Evolutionary conservation across 2,797 vertebrate species (phyloP).

Genomic region (Chromis chromis): DNA sequence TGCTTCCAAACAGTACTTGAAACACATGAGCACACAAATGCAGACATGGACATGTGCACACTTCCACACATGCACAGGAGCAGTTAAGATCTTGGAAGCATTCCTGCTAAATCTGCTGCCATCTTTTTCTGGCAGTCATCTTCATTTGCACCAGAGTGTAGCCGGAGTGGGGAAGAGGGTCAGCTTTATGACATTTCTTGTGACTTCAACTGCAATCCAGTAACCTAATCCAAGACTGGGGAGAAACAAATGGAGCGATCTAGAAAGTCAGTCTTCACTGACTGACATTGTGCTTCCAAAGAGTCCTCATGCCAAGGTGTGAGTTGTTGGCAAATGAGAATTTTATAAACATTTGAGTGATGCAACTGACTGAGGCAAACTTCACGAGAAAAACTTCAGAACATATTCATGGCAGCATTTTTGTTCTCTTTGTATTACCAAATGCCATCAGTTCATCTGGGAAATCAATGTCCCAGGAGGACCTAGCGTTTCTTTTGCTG

Average conservation of each 20-base stretch:
- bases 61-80: constrained; percentile 44
- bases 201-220: constrained; percentile 43
- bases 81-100: constrained; percentile 76
- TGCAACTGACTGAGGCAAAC: constrained; percentile 7
- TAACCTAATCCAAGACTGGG: constrained; percentile 22
- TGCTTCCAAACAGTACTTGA: constrained; percentile 66
- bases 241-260: constrained; percentile 19
- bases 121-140: constrained; percentile 70
- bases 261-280: constrained; percentile 13
- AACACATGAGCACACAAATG: constrained; percentile 42
- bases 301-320: not conserved
- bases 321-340: constrained; percentile 14
- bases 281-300: constrained; percentile 1
- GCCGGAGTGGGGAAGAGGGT: constrained; percentile 12
- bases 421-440: constrained; percentile 37
- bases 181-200: constrained; percentile 42
- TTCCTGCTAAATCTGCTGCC: constrained; percentile 73
- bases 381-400: constrained; percentile 13
- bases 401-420: constrained; percentile 34
- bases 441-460: constrained; percentile 61
- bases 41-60: constrained; percentile 34
- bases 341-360: not conserved
- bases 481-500: constrained; percentile 46
- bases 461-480: constrained; percentile 51
- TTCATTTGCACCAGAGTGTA: constrained; percentile 50